Conservation (phyloP, 2,113 vertebrate genomes). For the Ciconia maguari region DNA sequence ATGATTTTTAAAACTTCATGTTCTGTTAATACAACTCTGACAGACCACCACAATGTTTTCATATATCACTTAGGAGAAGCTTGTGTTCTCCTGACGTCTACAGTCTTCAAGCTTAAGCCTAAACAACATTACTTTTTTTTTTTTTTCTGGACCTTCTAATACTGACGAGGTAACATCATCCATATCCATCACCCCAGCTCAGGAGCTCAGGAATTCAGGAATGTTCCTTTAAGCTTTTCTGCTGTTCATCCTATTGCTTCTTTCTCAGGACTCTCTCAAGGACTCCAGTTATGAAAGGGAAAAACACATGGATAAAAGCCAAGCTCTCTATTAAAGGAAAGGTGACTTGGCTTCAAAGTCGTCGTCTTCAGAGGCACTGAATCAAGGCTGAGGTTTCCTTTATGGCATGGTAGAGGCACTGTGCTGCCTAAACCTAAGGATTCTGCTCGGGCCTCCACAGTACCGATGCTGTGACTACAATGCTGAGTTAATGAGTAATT, state of each 20-base stretch:
- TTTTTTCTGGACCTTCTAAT: not conserved
- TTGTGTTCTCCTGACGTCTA: not conserved
- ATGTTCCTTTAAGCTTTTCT: not conserved
- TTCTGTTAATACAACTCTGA: not conserved
- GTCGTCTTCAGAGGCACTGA: not conserved
- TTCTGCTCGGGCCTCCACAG: not conserved
- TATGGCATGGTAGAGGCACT: not conserved
- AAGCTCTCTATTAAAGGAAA: not conserved
- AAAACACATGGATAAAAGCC: not conserved
- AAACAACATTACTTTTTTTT: not conserved
- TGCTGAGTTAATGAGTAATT: not conserved
- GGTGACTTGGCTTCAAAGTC: not conserved
- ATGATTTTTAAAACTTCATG: not conserved
- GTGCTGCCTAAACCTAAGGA: not conserved
- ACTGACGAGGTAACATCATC: not conserved
- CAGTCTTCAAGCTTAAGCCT: not conserved
- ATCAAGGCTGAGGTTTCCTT: not conserved
- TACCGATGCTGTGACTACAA: not conserved
- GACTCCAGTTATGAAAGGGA: not conserved
- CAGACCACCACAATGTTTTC: not conserved
- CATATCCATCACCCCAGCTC: not conserved
- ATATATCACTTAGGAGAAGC: not conserved
- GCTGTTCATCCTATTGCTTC: not conserved
- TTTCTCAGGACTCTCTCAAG: not conserved
- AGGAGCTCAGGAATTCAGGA: not conserved